Evolutionary conservation across 2,888 invertebrate genomes (phyloP).

Genomic region (Thera britannica): DNA sequence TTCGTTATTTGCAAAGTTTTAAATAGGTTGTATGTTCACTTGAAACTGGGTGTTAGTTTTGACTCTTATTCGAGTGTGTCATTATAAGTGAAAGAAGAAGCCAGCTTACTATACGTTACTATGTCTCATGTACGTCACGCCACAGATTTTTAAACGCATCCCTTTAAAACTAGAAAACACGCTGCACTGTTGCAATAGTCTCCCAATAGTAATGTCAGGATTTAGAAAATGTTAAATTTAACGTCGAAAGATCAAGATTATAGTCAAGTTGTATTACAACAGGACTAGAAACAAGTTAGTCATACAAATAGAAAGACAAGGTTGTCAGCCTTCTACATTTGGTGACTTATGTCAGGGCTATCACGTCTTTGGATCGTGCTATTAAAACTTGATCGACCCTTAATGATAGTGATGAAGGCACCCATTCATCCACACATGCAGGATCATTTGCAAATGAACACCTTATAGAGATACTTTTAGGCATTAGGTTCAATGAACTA

Average conservation of each 20-base stretch:
- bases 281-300: conserved; percentile 56
- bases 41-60: background rate
- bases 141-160: too few relatives aligned
- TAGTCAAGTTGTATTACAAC: conserved; percentile 56
- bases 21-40: background rate
- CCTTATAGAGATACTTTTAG: conserved; percentile 57
- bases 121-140: background rate
- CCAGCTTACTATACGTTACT: background rate
- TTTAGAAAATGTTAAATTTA: conserved; percentile 1
- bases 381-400: conserved; percentile 52
- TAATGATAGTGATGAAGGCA: conserved; percentile 47
- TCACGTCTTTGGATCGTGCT: conserved; percentile 61
- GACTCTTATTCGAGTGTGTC: background rate
- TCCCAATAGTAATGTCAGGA: background rate
- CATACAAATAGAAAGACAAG: conserved; percentile 76
- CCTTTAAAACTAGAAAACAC: too few relatives aligned
- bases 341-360: conserved; percentile 81
- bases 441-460: conserved; percentile 60
- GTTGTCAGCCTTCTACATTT: conserved; percentile 78
- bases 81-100: background rate
- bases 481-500: conserved; percentile 62
- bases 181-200: background rate
- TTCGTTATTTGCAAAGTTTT: background rate
- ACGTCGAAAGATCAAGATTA: conserved; percentile 45
- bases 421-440: conserved; percentile 61